Percentiles rank a stretch among this genome's conserved stretches.
phyloP scores from a whole-genome alignment of 2,797 vertebrate species.

The Astyanax mexicanus region DNA sequence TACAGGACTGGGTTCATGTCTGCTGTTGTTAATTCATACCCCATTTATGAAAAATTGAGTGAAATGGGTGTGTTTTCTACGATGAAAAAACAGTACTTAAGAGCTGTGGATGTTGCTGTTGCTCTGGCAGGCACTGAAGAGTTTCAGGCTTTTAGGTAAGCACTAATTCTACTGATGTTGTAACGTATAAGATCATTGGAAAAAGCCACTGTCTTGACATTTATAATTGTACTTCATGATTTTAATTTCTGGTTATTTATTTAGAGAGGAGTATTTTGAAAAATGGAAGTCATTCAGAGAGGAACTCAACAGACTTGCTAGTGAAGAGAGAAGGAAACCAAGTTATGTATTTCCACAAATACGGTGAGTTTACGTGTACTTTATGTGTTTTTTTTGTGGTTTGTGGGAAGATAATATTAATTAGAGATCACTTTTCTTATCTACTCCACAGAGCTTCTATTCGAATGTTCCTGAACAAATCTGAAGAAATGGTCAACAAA shows the following conservation, averaged over 20 bases:
- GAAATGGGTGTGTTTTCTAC: slow-evolving; percentile 26
- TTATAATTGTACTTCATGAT: not conserved
- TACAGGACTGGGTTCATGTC: not conserved
- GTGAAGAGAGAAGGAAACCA: not conserved
- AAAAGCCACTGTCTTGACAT: not conserved
- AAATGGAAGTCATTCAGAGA: not conserved
- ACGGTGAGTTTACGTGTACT: not conserved
- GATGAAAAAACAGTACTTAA: slow-evolving; percentile 5
- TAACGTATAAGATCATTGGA: not conserved
- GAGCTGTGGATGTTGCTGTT: not conserved
- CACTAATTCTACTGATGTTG: not conserved
- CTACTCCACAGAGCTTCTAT: not conserved
- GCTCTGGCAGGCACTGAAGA: slow-evolving; percentile 15
- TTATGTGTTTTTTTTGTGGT: not conserved
- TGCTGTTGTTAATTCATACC: not conserved
- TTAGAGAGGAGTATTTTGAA: not conserved
- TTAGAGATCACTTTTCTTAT: not conserved
- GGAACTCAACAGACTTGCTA: not conserved
- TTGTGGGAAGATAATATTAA: not conserved
- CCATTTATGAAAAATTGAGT: slow-evolving; percentile 18
- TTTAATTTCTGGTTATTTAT: not conserved
- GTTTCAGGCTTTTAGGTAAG: not conserved
- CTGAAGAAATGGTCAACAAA: not conserved
- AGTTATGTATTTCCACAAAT: not conserved
- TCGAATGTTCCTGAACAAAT: not conserved